These are phyloP conservation scores for Sicus ferrugineus DNA, from an alignment of 2,888 invertebrate species.

Conservation along the genomic window DNA sequence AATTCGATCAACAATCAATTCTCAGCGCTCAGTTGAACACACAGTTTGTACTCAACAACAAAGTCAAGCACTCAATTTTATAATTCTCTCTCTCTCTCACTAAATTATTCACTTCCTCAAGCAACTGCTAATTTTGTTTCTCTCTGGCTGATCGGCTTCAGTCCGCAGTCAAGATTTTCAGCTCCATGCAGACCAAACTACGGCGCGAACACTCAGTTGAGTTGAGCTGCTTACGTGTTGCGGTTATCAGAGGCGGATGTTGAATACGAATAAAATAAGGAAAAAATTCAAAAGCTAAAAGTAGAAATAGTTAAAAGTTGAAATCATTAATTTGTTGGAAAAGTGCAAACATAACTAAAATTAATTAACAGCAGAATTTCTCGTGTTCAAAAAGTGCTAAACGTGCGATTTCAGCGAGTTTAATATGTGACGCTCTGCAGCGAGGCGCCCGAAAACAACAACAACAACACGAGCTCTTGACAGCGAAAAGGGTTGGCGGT, in stretches of 20 bases:
- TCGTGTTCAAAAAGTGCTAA: too few relatives aligned
- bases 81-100: background rate
- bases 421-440: too few relatives aligned
- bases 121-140: background rate
- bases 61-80: background rate
- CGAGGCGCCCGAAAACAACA: background rate
- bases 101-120: background rate
- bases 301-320: background rate
- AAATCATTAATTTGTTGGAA: too few relatives aligned
- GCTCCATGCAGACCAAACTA: background rate
- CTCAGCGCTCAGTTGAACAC: too few relatives aligned
- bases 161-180: background rate
- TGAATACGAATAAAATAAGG: background rate
- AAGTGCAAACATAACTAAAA: background rate
- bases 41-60: too few relatives aligned
- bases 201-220: constrained; percentile 9
- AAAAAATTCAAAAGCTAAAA: background rate
- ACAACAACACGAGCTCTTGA: too few relatives aligned
- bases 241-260: constrained; percentile 16
- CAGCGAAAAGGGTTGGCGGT: too few relatives aligned
- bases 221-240: constrained; percentile 10
- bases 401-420: too few relatives aligned
- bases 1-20: too few relatives aligned
- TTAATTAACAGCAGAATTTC: too few relatives aligned
- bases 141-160: background rate